Evolutionary conservation across 2,113 vertebrate species (phyloP).

Genomic region (Rhombomys opimus): DNA sequence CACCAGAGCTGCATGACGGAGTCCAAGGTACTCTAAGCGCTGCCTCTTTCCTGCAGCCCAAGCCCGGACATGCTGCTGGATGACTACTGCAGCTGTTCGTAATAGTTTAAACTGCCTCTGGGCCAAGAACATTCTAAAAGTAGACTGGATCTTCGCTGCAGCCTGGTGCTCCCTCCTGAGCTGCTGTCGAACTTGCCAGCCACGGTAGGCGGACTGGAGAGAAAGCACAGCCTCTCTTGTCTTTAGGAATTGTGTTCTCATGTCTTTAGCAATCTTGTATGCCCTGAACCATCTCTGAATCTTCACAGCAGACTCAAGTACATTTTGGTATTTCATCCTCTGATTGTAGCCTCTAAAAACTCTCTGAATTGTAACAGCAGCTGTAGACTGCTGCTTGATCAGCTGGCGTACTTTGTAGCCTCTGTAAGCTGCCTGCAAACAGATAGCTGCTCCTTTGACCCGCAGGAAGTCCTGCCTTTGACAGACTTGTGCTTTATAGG

Average conservation of each 20-base stretch:
- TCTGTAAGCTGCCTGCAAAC: conserved; percentile 91
- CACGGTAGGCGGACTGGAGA: conserved; percentile 91
- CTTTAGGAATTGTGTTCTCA: conserved; percentile 84
- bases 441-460: conserved; percentile 80
- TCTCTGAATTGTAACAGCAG: conserved; percentile 90
- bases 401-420: conserved; percentile 83
- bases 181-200: conserved; percentile 85
- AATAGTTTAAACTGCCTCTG: conserved; percentile 81
- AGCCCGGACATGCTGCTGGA: conserved; percentile 90
- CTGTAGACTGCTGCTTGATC: conserved; percentile 82
- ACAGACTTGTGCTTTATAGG: conserved; percentile 71
- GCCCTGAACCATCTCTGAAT: conserved; percentile 93
- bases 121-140: conserved; percentile 86
- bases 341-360: conserved; percentile 87
- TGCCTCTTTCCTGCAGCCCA: conserved; percentile 77
- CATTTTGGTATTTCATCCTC: conserved; percentile 79
- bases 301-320: conserved; percentile 81
- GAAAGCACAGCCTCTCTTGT: conserved; percentile 84
- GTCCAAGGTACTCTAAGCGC: conserved; percentile 75
- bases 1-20: conserved; percentile 75
- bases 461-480: conserved; percentile 79
- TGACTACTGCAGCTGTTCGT: conserved; percentile 78
- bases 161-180: conserved; percentile 82
- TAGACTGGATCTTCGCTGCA: conserved; percentile 89
- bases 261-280: conserved; percentile 51